These are phyloP conservation scores for Xestia xanthographa DNA, from an alignment of 2,888 invertebrate genomes.

Conservation along the genomic window DNA sequence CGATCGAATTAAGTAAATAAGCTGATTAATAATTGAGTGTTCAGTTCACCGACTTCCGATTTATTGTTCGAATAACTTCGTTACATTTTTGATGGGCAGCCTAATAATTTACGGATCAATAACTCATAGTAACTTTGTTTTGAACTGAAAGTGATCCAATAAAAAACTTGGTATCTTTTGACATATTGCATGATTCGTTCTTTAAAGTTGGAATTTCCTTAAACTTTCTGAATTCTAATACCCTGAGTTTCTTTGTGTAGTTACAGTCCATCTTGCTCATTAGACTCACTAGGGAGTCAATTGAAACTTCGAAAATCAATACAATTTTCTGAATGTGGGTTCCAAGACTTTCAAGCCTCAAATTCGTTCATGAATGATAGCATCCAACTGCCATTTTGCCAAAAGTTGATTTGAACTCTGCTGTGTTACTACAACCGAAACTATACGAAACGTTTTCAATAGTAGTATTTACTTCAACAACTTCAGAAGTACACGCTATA, in stretches of 20 bases:
- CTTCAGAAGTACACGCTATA: slow-evolving; percentile 15
- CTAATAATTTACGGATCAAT: slow-evolving; percentile 3
- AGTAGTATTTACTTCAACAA: slow-evolving; percentile 10
- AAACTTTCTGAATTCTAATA: slow-evolving; percentile 13
- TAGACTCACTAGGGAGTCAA: slow-evolving; percentile 11
- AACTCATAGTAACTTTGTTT: not conserved
- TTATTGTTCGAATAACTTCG: not conserved
- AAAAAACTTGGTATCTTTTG: slow-evolving; percentile 1
- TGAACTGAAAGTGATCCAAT: not conserved
- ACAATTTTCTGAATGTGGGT: too few relatives aligned
- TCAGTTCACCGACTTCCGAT: slow-evolving; percentile 20
- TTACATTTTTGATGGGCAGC: slow-evolving; percentile 10
- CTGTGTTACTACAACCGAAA: slow-evolving; percentile 14
- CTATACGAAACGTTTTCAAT: slow-evolving; percentile 15
- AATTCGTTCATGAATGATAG: not conserved
- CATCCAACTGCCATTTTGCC: not conserved
- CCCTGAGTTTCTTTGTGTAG: not conserved
- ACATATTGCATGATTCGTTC: not conserved
- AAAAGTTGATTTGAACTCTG: not conserved
- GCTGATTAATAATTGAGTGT: slow-evolving; percentile 44
- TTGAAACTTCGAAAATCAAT: not conserved
- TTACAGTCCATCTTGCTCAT: not conserved
- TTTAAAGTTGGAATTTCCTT: slow-evolving; percentile 4
- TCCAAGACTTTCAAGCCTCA: not conserved
- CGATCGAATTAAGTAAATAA: slow-evolving; percentile 60